Evolutionary conservation across 2,888 invertebrate genomes (phyloP).

Genomic region (Sialis lutaria): DNA sequence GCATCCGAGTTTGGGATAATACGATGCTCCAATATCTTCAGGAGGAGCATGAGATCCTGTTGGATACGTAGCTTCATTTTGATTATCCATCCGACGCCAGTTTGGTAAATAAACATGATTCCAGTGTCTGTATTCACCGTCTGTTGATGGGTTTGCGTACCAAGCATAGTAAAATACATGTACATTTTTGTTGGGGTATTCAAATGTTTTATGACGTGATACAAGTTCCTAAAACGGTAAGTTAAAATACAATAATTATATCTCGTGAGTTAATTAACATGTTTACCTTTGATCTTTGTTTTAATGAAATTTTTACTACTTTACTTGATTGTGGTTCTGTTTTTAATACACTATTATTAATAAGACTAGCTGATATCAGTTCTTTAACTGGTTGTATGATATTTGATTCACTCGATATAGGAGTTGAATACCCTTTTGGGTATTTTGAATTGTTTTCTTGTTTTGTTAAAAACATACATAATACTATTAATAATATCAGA

Average conservation of each 20-base stretch:
- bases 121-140: constrained; percentile 21
- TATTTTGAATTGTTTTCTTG: too few relatives aligned
- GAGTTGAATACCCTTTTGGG: background rate
- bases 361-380: constrained; percentile 4
- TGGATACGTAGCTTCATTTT: constrained; percentile 21
- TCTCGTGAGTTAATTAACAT: constrained; percentile 9
- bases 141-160: constrained; percentile 18
- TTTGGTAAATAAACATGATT: constrained; percentile 20
- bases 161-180: constrained; percentile 23
- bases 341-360: constrained; percentile 12
- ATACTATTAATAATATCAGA: too few relatives aligned
- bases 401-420: background rate
- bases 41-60: constrained; percentile 32
- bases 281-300: constrained; percentile 13
- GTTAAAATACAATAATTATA: too few relatives aligned
- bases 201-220: constrained; percentile 13
- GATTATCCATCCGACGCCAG: constrained; percentile 21
- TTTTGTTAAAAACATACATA: too few relatives aligned
- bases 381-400: background rate
- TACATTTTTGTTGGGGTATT: constrained; percentile 16
- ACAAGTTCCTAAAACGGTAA: too few relatives aligned
- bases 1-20: constrained; percentile 31
- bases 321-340: constrained; percentile 15
- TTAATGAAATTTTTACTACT: constrained; percentile 15
- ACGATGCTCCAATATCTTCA: constrained; percentile 32